Base-by-base conservation (phyloP, 2,888 invertebrate species). In the Halocaridina rubra region DNA sequence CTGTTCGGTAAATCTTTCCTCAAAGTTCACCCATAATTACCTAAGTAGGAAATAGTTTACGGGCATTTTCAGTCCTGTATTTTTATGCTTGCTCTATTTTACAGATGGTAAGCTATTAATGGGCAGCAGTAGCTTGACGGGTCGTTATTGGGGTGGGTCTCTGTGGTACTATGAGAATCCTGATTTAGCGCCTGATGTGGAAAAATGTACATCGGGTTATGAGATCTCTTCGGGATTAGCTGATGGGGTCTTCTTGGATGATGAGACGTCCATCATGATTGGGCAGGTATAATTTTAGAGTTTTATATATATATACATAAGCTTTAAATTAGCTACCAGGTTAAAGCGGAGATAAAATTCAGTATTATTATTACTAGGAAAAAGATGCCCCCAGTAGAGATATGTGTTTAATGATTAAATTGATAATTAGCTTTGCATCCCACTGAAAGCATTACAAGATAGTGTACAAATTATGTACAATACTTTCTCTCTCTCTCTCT, bases 91-190 rank as follows among this genome's bases (percentile, higher is more conserved):
- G 29, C 16, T 27, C 29, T 29, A 24, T 29, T 2, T 29, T 19
- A 7, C 64, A 84, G 84, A 84, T 46, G 84, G 84, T 2, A 79
- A 84, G 22, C 67, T 84, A 0, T 61, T 84, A 4, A 89, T 94
- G 53, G 94, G 93, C 46, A 92, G 93, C 24, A 93, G 93, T 57
- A 93, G 93, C 90, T 90, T 94, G 88, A 92, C 92, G 27, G 93
- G 93, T 27, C 92, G 93, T 3, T 93, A 92, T 89, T 94, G 94
- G 94, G 92, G 91, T 89, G 94, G 94, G 22, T 93, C 93, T 19
- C 88, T 94, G 19, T 93, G 93, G 91, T 91, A 92, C 89, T 94
- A 92, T 89, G 90, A 91, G 81, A 90, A 91, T 81, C 90, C 91
- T 16, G 90, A 91, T 3, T 89, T 90, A n/a, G 91, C 92, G 30